Evolutionary conservation across 2,113 vertebrate genomes (phyloP).

Genomic region (Passer domesticus): DNA sequence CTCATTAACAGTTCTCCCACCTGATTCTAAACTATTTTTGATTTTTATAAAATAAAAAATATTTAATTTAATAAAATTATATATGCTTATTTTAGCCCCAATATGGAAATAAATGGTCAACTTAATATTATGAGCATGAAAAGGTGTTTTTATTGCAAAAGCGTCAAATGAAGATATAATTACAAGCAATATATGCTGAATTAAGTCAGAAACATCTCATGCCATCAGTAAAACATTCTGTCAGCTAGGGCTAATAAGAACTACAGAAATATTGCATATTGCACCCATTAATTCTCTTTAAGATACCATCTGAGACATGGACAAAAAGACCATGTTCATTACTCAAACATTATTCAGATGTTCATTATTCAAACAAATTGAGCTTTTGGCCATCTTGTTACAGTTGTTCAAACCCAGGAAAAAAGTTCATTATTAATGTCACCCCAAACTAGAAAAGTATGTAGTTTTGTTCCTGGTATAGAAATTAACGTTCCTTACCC

Average conservation of each 20-base stretch:
- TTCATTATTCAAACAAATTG: neutral
- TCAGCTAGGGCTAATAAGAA: neutral
- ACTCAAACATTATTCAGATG: neutral
- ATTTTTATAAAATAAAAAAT: neutral
- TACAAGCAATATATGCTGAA: neutral
- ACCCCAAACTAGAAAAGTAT: neutral
- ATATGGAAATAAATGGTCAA: neutral
- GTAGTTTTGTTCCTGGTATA: neutral
- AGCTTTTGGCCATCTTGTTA: neutral
- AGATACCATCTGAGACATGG: neutral
- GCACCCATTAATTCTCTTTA: neutral
- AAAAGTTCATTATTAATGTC: neutral
- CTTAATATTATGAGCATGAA: neutral
- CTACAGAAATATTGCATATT: neutral
- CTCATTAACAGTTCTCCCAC: neutral
- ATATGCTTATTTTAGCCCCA: neutral
- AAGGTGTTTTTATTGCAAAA: neutral
- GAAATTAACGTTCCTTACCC: neutral
- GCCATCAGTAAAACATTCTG: neutral
- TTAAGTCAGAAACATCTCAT: neutral
- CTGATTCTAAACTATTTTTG: neutral
- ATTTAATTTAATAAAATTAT: neutral
- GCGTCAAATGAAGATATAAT: neutral
- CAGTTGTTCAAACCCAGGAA: neutral
- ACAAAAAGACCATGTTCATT: neutral